Evolutionary conservation across 1,140 invertebrate species (phyloP).

Genomic region (Dendroctonus ponderosae): DNA sequence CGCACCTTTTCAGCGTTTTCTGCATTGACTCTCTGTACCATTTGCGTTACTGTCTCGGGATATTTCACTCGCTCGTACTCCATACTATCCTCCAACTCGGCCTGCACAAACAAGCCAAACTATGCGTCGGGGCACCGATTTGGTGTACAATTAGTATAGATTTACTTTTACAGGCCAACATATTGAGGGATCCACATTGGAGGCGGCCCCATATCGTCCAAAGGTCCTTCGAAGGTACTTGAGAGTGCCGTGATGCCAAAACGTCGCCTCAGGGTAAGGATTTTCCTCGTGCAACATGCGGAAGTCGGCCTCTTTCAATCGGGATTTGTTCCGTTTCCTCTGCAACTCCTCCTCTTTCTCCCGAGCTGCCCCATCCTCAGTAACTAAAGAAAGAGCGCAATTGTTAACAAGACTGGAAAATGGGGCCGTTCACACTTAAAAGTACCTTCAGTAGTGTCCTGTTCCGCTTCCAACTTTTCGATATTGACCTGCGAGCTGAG

Average conservation of each 20-base stretch:
- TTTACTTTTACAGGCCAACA: conserved; percentile 57
- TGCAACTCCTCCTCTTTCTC: conserved; percentile 48
- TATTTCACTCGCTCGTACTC: conserved; percentile 63
- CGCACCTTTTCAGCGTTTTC: conserved; percentile 51
- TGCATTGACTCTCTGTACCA: conserved; percentile 55
- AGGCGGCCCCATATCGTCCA: conserved; percentile 59
- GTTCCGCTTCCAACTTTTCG: conserved; percentile 19
- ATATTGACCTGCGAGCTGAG: conserved; percentile 10
- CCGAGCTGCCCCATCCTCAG: conserved; percentile 42
- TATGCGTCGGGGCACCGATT: neutral
- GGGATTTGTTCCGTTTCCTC: conserved; percentile 60
- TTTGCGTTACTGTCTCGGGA: conserved; percentile 61
- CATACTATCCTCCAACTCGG: conserved; percentile 57
- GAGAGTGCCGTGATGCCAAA: conserved; percentile 57
- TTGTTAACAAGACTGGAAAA: neutral
- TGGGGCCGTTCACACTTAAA: neutral
- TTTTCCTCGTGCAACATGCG: conserved; percentile 55
- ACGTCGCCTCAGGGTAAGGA: conserved; percentile 54
- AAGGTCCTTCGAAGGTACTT: conserved; percentile 60
- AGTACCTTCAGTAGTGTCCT: conserved; percentile 5
- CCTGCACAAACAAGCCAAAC: neutral
- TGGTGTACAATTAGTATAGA: too few relatives aligned
- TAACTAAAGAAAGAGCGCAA: conserved; percentile 31
- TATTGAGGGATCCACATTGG: conserved; percentile 53
- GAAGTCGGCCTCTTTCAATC: conserved; percentile 54